Base-by-base conservation (phyloP, 2,888 invertebrate genomes). In the Microplitis manilae region DNA sequence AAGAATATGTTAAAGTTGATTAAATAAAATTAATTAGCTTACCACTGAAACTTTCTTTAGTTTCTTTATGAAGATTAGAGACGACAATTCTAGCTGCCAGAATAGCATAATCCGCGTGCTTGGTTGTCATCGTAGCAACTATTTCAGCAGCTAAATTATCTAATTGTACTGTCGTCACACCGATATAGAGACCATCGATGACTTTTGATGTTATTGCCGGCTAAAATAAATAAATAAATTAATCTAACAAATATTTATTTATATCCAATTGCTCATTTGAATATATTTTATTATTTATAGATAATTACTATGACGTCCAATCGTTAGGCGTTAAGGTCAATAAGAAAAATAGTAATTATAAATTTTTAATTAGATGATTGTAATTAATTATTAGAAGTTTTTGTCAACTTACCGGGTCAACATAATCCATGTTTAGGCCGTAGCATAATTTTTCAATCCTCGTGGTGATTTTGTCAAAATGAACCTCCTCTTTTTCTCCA, bases 131-230 rank as follows among this genome's bases (percentile, higher is more conserved):
- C 41, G 97, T 97, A 9, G 99, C 99, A n/a, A 98, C 97, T 61
- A 97, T 99, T 91, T 99, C 99, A 0, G 99, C 99, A 68, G 99
- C 99, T 81, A 99, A 91, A 89, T 98, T 99, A 90, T 99, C 99
- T 84, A 99, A 91, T 89, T 99, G 98, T 17, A 97, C 95, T 0
- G 99, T 99, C 6, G 97, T 97, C 1, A 99, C 98, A 13, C 99
- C 99, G 79, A 96, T 94, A 89, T 98, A 99, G 62, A 99, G 92
- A 0, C 99, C 99, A 90, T 92, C 96, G 83, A 99, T 97, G 0
- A 99, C 98, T 91, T 98, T 97, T 81, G 96, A 90, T 0, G 97
- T 97, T 79, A 97, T 96, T 68, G 94, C 92, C 9, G 96, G 93
- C 73, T 73, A 40, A 39, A n/a, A 71, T 13, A 13, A 59, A 62